Evolutionary conservation across 2,113 vertebrate genomes (phyloP).

Genomic region (Sceloporus tristichus): DNA sequence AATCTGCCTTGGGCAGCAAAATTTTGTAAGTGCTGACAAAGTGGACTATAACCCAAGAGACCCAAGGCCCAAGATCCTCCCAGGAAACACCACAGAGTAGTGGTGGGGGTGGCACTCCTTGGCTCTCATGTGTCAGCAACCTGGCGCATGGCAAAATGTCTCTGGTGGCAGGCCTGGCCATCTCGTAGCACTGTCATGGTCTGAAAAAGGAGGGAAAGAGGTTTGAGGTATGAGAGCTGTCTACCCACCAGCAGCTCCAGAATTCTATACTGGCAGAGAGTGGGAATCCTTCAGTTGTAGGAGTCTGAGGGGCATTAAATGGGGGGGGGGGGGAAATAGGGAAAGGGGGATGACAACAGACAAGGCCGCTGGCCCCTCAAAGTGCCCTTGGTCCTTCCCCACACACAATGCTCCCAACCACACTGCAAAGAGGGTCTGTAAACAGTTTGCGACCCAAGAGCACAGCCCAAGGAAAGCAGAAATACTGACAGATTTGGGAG

Average conservation of each 20-base stretch:
- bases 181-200: not conserved
- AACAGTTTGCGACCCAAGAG: slow-evolving; percentile 11
- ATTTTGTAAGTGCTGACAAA: not conserved
- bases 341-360: not conserved
- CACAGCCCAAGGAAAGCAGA: slow-evolving; percentile 22
- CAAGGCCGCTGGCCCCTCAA: not conserved
- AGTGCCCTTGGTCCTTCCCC: not conserved
- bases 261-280: not conserved
- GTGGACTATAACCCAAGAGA: not conserved
- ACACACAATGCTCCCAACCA: not conserved
- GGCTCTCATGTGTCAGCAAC: not conserved
- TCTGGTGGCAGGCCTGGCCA: not conserved
- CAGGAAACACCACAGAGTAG: not conserved
- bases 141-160: not conserved
- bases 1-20: not conserved
- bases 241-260: not conserved
- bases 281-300: slow-evolving; percentile 41
- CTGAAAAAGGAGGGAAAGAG: not conserved
- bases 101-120: too few species aligned
- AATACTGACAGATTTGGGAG: slow-evolving; percentile 15
- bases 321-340: not conserved
- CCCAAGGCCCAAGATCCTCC: not conserved
- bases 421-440: slow-evolving; percentile 37
- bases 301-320: slow-evolving; percentile 20
- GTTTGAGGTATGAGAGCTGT: slow-evolving; percentile 39